Percentiles rank a stretch among this genome's conserved stretches.
These are phyloP conservation scores for Tuta absoluta DNA, from an alignment of 2,888 invertebrate species.

Conservation along the genomic window DNA sequence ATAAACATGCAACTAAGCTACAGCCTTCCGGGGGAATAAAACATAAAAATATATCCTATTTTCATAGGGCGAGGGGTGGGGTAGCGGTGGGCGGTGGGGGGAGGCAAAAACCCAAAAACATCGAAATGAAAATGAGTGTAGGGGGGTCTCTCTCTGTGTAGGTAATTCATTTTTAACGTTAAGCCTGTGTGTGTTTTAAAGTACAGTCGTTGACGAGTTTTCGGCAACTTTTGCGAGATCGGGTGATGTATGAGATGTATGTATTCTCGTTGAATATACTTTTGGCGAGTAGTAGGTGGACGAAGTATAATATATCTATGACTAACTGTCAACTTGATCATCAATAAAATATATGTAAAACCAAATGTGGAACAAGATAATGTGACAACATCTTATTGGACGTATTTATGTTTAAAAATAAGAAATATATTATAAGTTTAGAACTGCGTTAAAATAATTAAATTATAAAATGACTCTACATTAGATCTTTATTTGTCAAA, in stretches of 20 bases:
- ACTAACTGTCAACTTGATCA: neutral
- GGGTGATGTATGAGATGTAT: neutral
- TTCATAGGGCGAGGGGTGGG: constrained; percentile 76
- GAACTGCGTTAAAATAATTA: too few species aligned
- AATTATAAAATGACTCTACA: too few species aligned
- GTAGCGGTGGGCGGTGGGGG: constrained; percentile 47
- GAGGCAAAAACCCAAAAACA: constrained; percentile 82
- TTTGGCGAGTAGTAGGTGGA: too few species aligned
- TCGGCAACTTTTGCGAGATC: constrained; percentile 4
- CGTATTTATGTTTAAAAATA: too few species aligned
- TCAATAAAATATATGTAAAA: too few species aligned
- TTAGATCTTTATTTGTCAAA: too few species aligned
- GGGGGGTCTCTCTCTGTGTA: constrained; percentile 74
- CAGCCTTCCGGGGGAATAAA: constrained; percentile 81
- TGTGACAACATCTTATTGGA: too few species aligned
- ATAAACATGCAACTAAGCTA: constrained; percentile 82
- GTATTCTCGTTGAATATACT: too few species aligned
- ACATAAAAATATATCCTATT: constrained; percentile 82
- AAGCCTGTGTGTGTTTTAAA: constrained; percentile 80
- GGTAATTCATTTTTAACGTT: constrained; percentile 82
- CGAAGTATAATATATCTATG: too few species aligned
- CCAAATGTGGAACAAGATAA: too few species aligned
- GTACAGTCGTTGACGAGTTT: constrained; percentile 58
- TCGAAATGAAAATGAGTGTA: constrained; percentile 82
- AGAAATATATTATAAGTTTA: too few species aligned